These are phyloP conservation scores for Mya arenaria DNA, from an alignment of 1,140 invertebrate species.

Conservation along the genomic window DNA sequence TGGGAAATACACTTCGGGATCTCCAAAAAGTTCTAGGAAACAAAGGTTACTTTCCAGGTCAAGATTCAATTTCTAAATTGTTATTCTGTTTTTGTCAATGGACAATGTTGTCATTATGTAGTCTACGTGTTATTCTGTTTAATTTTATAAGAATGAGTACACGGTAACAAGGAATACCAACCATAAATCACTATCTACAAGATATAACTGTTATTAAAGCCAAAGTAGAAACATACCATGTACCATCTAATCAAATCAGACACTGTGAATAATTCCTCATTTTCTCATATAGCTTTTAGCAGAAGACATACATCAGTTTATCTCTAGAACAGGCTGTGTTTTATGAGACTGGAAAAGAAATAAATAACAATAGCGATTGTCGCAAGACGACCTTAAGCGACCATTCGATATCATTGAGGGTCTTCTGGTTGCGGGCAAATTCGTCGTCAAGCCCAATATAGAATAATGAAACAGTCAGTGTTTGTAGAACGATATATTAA, in stretches of 20 bases:
- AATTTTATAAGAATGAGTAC: slow-evolving; percentile 52
- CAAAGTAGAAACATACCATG: slow-evolving; percentile 46
- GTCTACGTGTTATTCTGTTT: slow-evolving; percentile 44
- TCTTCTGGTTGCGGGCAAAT: too few relatives aligned
- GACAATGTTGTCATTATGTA: slow-evolving; percentile 57
- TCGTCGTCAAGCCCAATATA: too few relatives aligned
- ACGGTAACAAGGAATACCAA: slow-evolving; percentile 48
- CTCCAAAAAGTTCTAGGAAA: slow-evolving; percentile 49
- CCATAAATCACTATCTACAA: slow-evolving; percentile 54
- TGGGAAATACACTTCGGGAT: too few relatives aligned
- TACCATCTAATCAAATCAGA: slow-evolving; percentile 55
- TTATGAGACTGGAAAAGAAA: slow-evolving; percentile 44
- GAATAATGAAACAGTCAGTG: too few relatives aligned
- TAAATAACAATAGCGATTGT: too few relatives aligned
- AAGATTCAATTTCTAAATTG: slow-evolving; percentile 56
- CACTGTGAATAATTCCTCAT: slow-evolving; percentile 49
- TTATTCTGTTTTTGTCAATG: slow-evolving; percentile 50
- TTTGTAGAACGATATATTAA: too few relatives aligned
- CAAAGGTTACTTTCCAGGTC: slow-evolving; percentile 36
- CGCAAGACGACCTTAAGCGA: too few relatives aligned
- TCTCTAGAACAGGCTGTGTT: slow-evolving; percentile 30
- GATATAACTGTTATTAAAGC: slow-evolving; percentile 53
- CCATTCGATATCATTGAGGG: too few relatives aligned
- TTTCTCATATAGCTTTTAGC: slow-evolving; percentile 51
- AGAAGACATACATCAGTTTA: slow-evolving; percentile 39